These are phyloP conservation scores for Cosmorhoe ocellata DNA, from an alignment of 2,888 invertebrate species.

Conservation along the genomic window DNA sequence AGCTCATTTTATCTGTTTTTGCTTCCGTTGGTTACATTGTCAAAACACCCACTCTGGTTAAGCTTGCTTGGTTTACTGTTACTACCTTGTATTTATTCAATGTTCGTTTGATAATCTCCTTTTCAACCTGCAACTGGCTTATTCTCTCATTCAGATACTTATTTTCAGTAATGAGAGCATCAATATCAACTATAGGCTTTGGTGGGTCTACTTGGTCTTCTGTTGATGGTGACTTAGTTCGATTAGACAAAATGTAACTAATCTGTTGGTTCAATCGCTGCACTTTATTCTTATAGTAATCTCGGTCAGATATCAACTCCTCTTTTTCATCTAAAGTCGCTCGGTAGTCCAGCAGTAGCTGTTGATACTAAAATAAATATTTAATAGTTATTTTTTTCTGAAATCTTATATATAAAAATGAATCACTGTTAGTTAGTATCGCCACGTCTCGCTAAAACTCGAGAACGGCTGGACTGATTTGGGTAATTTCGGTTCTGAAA, in stretches of 20 bases:
- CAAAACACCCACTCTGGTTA: not conserved
- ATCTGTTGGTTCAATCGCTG: constrained; percentile 92
- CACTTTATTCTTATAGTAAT: constrained; percentile 92
- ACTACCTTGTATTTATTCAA: constrained; percentile 89
- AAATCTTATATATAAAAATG: too few species aligned
- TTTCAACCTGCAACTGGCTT: constrained; percentile 90
- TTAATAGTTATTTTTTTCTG: not conserved
- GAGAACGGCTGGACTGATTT: too few species aligned
- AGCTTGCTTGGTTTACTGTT: too few species aligned
- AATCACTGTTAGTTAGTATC: too few species aligned
- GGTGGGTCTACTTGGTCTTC: constrained; percentile 52
- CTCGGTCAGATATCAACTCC: constrained; percentile 89
- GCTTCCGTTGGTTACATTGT: not conserved
- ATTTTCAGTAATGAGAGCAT: constrained; percentile 91
- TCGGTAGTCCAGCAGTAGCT: constrained; percentile 89
- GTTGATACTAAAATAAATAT: constrained; percentile 81
- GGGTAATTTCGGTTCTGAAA: too few species aligned
- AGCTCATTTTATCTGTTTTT: constrained; percentile 1
- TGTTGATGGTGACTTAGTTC: constrained; percentile 55
- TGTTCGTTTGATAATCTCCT: constrained; percentile 87
- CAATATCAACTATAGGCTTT: constrained; percentile 87
- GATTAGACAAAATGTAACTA: constrained; percentile 83
- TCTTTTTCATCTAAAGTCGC: constrained; percentile 92
- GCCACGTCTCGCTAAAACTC: too few species aligned
- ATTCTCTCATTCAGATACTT: constrained; percentile 92